Evolutionary conservation across 1,140 invertebrate species (phyloP).

Genomic region (Drosophila carrolli): DNA sequence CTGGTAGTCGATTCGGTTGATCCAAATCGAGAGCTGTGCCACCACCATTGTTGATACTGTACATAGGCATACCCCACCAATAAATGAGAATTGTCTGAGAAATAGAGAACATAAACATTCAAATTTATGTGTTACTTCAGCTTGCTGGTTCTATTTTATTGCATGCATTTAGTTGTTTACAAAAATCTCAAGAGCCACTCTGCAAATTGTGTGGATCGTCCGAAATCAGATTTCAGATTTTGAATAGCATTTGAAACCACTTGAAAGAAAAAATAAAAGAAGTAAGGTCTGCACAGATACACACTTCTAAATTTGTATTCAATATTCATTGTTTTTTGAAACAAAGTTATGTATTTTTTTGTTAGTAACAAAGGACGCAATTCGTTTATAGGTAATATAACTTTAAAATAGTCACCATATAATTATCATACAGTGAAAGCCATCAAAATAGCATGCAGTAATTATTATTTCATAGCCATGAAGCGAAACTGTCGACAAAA

Average conservation of each 20-base stretch:
- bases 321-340: too few species aligned
- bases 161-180: not conserved
- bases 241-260: not conserved
- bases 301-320: too few species aligned
- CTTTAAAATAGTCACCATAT: too few species aligned
- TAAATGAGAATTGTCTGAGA: not conserved
- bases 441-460: not conserved
- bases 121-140: not conserved
- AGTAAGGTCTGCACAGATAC: too few species aligned
- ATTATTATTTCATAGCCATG: conserved; percentile 3
- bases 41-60: conserved; percentile 27
- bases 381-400: too few species aligned
- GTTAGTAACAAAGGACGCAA: too few species aligned
- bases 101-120: too few species aligned
- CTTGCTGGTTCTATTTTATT: not conserved
- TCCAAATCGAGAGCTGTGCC: not conserved
- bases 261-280: too few species aligned
- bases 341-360: too few species aligned
- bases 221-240: not conserved
- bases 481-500: not conserved
- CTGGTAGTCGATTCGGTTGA: conserved; percentile 59
- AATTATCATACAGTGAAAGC: not conserved
- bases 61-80: conserved; percentile 28
- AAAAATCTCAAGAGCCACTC: not conserved
- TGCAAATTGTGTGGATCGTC: not conserved